phyloP scores from a whole-genome alignment of 2,113 vertebrate genomes.

The Heloderma charlesbogerti region DNA sequence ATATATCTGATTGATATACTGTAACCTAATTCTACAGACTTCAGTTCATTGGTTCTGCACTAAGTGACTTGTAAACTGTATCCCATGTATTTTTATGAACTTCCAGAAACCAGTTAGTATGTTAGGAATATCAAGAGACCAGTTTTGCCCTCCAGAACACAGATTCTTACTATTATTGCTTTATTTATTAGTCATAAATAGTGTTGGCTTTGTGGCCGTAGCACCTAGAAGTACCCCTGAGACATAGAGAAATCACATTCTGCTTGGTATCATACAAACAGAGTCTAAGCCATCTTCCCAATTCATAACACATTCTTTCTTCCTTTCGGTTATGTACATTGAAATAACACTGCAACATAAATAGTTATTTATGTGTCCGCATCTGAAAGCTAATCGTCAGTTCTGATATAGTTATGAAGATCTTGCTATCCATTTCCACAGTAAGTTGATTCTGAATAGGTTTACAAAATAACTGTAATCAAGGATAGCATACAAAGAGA shows the following conservation, averaged over 20 bases:
- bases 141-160: not conserved
- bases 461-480: conserved; percentile 13
- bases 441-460: not conserved
- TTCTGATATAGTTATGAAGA: not conserved
- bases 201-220: not conserved
- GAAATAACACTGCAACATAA: not conserved
- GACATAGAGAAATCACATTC: not conserved
- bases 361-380: not conserved
- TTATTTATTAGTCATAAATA: conserved; percentile 5
- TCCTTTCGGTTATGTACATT: not conserved
- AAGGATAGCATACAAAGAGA: not conserved
- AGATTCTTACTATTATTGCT: not conserved
- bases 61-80: not conserved
- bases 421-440: not conserved
- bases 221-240: not conserved
- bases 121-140: not conserved
- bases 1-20: not conserved
- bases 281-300: not conserved
- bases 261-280: not conserved
- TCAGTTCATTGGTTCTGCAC: not conserved
- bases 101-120: not conserved
- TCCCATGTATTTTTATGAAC: not conserved
- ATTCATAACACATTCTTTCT: not conserved
- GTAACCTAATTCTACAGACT: not conserved
- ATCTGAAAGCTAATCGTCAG: not conserved